These are phyloP conservation scores for Pipistrellus pygmaeus DNA, from an alignment of 2,797 vertebrate species.

Conservation along the genomic window DNA sequence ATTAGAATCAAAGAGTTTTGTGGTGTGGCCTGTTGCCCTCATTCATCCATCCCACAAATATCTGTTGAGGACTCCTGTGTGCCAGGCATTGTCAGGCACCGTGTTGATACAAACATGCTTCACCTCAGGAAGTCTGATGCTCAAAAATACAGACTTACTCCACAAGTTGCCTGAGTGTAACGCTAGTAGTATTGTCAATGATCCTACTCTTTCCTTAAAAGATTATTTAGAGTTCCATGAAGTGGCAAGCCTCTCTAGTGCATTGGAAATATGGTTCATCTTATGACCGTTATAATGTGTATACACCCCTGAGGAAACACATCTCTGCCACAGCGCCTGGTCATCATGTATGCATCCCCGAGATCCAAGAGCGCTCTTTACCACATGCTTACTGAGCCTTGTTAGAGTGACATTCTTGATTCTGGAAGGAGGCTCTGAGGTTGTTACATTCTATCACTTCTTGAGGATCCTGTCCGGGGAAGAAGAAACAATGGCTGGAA, in stretches of 20 bases:
- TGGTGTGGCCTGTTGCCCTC: not conserved
- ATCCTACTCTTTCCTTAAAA: not conserved
- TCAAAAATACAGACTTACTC: not conserved
- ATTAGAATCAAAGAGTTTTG: not conserved
- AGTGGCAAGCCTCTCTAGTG: not conserved
- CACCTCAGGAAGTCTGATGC: not conserved
- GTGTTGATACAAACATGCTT: not conserved
- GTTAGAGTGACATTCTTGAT: not conserved
- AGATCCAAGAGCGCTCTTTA: not conserved
- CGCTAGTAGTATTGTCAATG: not conserved
- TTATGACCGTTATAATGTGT: not conserved
- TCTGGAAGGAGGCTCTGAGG: not conserved
- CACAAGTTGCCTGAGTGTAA: not conserved
- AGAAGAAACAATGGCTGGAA: not conserved
- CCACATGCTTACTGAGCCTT: not conserved
- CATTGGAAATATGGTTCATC: not conserved
- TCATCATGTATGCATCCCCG: no score
- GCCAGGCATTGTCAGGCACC: not conserved
- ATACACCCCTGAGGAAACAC: not conserved
- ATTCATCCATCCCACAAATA: constrained; percentile 9
- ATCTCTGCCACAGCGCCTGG: not conserved
- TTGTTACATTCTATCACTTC: not conserved
- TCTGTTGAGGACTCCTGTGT: not conserved
- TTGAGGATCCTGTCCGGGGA: not conserved
- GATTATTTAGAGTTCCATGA: not conserved